Evolutionary conservation across 2,113 vertebrate species (phyloP).

Genomic region (Nothobranchius kuhntae): DNA sequence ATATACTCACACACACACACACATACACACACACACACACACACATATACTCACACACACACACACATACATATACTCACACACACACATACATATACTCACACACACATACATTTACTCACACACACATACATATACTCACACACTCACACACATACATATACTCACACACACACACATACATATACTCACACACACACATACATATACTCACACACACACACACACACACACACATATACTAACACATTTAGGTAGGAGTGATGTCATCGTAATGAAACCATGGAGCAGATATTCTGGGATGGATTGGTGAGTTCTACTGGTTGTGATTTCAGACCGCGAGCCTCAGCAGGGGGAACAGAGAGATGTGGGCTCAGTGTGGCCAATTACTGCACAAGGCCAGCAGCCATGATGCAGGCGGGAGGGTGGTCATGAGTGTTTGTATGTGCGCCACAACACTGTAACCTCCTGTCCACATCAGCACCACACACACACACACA

Average conservation of each 20-base stretch:
- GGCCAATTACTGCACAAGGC: slow-evolving; percentile 73
- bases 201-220: too few species aligned
- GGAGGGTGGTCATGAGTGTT: slow-evolving; percentile 41
- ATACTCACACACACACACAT: too few species aligned
- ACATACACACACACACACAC: too few species aligned
- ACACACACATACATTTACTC: slow-evolving; percentile 1
- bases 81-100: neutral
- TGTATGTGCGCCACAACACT: slow-evolving; percentile 32
- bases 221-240: slow-evolving; percentile 6
- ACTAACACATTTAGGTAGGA: slow-evolving; percentile 28
- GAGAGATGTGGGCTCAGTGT: slow-evolving; percentile 69
- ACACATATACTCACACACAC: too few species aligned
- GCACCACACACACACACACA: neutral
- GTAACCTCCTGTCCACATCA: slow-evolving; percentile 10
- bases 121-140: too few species aligned
- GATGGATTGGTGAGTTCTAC: slow-evolving; percentile 78
- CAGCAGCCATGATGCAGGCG: slow-evolving; percentile 39
- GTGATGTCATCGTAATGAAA: slow-evolving; percentile 66
- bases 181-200: too few species aligned
- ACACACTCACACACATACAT: too few species aligned
- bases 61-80: too few species aligned
- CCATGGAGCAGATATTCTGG: slow-evolving; percentile 63
- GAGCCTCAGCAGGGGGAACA: slow-evolving; percentile 77
- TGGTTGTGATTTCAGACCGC: slow-evolving; percentile 68
- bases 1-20: too few species aligned